Percentiles rank a stretch among this genome's conserved stretches.
These are phyloP conservation scores for Eulemur macaco DNA, from an alignment of 2,113 vertebrate species.

Conservation along the genomic window DNA sequence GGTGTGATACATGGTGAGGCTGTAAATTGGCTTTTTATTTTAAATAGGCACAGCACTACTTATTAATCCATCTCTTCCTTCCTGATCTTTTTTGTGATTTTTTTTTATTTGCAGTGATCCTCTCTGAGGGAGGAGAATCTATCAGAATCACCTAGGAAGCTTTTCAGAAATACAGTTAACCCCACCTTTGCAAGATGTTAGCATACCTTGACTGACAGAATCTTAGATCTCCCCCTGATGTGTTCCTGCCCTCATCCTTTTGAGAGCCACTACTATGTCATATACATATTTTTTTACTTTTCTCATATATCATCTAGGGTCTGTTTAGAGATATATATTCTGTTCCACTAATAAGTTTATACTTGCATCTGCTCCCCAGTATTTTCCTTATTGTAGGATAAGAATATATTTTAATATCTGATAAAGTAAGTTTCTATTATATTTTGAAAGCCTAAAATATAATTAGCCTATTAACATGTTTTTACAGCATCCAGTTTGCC, in stretches of 20 bases:
- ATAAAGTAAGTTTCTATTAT: slow-evolving; percentile 31
- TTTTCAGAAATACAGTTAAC: slow-evolving; percentile 8
- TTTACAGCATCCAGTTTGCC: slow-evolving; percentile 22
- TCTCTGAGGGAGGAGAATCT: not conserved
- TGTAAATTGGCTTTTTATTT: slow-evolving; percentile 31
- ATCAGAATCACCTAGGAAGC: not conserved
- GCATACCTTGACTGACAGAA: not conserved
- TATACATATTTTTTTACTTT: not conserved
- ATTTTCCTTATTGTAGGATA: slow-evolving; percentile 15
- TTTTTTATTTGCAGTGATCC: not conserved
- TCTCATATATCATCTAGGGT: not conserved
- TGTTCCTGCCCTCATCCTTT: not conserved
- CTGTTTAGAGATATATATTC: not conserved
- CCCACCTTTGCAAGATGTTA: not conserved
- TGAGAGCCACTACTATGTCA: slow-evolving; percentile 8
- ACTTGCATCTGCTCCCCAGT: not conserved
- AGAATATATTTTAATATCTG: slow-evolving; percentile 42
- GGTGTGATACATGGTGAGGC: not conserved
- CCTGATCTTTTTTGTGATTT: not conserved
- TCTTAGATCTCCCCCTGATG: not conserved
- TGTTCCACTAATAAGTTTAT: not conserved
- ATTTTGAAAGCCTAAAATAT: slow-evolving; percentile 38
- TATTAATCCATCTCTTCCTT: not conserved
- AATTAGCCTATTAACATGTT: slow-evolving; percentile 29
- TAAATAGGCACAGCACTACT: not conserved